These are phyloP conservation scores for Zophobas atratus DNA, from an alignment of 1,140 invertebrate species.

Conservation along the genomic window DNA sequence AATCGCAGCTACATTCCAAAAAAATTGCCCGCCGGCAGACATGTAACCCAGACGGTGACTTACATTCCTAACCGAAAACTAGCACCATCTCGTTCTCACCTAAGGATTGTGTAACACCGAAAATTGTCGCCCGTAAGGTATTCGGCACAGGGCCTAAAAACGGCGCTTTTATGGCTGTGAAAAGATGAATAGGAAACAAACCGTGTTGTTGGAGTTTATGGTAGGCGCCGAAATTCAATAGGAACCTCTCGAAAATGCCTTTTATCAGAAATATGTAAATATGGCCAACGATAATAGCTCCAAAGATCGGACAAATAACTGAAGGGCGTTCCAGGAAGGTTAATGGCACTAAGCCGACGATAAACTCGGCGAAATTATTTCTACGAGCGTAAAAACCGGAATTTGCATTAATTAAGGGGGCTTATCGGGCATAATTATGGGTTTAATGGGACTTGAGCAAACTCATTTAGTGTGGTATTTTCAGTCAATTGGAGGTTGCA, in stretches of 20 bases:
- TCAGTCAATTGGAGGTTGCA: too few relatives aligned
- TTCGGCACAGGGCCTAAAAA: too few relatives aligned
- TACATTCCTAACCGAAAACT: too few relatives aligned
- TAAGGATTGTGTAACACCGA: too few relatives aligned
- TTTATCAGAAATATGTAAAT: slow-evolving; percentile 15
- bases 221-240: background rate
- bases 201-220: background rate
- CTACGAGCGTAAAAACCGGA: background rate
- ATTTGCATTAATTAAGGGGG: background rate
- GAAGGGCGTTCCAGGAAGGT: slow-evolving; percentile 18
- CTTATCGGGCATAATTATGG: background rate
- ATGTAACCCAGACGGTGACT: too few relatives aligned
- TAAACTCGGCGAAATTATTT: slow-evolving; percentile 6
- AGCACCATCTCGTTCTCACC: too few relatives aligned
- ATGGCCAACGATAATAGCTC: slow-evolving; percentile 13
- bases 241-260: slow-evolving; percentile 2
- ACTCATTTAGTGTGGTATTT: background rate
- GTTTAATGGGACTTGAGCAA: background rate
- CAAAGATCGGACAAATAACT: slow-evolving; percentile 27
- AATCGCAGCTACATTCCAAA: too few relatives aligned
- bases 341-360: background rate
- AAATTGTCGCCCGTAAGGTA: too few relatives aligned
- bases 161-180: background rate
- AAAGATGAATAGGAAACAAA: too few relatives aligned
- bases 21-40: too few relatives aligned